Percentiles rank a stretch among this genome's conserved stretches.
These are phyloP conservation scores for Apocheima hispidaria DNA, from an alignment of 2,888 invertebrate species.

Conservation along the genomic window DNA sequence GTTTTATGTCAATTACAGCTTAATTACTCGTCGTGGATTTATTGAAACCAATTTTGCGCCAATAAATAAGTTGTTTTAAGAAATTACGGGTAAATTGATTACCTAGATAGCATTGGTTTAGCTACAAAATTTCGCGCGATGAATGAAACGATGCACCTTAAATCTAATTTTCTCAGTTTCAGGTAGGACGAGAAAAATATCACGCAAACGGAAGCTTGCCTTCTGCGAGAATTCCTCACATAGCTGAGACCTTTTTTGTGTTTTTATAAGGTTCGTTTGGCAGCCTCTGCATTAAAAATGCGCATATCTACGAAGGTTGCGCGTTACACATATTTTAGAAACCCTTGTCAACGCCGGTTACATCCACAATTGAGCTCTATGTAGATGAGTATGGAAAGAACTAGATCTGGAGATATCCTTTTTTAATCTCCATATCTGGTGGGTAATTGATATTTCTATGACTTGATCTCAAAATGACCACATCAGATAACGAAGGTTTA, in stretches of 20 bases:
- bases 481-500: too few species aligned
- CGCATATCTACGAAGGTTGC: constrained; percentile 52
- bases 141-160: background rate
- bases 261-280: constrained; percentile 40
- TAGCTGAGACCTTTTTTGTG: constrained; percentile 34
- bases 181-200: constrained; percentile 25
- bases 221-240: constrained; percentile 33
- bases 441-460: too few species aligned
- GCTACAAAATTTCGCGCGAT: too few species aligned
- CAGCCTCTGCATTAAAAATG: constrained; percentile 42
- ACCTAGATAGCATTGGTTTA: too few species aligned
- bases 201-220: constrained; percentile 19
- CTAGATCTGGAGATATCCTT: constrained; percentile 10
- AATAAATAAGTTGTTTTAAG: too few species aligned
- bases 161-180: constrained; percentile 34
- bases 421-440: too few species aligned
- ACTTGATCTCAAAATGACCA: too few species aligned
- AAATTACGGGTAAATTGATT: too few species aligned
- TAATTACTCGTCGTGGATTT: too few species aligned
- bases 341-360: constrained; percentile 67
- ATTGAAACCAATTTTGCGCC: too few species aligned
- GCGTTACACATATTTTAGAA: constrained; percentile 53
- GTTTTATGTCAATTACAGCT: too few species aligned
- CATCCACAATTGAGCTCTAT: constrained; percentile 45
- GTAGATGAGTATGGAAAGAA: constrained; percentile 15